Base-by-base conservation (phyloP, 2,888 invertebrate species). In the Dyspetes luteomarginatus region DNA sequence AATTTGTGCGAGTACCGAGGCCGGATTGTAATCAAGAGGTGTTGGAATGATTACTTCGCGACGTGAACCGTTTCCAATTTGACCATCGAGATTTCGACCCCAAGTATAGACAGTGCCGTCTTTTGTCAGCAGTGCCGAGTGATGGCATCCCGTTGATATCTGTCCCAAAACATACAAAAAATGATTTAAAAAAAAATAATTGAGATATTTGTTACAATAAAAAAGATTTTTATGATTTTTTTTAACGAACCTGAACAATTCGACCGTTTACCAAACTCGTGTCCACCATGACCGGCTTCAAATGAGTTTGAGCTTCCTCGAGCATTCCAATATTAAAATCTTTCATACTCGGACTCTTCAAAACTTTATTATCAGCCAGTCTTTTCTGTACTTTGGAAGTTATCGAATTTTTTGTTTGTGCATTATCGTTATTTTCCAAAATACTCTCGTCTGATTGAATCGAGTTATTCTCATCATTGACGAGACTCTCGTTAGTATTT, bases 61-160 rank as follows among this genome's bases (percentile, higher is more conserved):
- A 79, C 95, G 93, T 79, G 94, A 94, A 1, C 96, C 96, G 74
- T 95, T 95, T 19, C 97, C 97, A 69, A 98, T 93, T 90, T 98
- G 98, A 41, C 98, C 97, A 89, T 98, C 98, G 81, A 97, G 94
- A 92, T 97, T 98, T 82, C 97, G 94, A 1, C 98, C 98, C 97
- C 98, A 98, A 0, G 95, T 94, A 86, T 96, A 97, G 0, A 97
- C 91, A 4, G 94, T 93, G 3, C 96, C 96, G 67, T 94, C 93
- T 68, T 94, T 94, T 50, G 96, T 95, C 62, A 97, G 90, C 65
- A 97, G 92, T 48, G 95, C 95, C 45, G 96, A 96, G 91, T 98
- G 98, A 89, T 97, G 96, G 92, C 97, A 96, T 0, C 98, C 98
- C 75, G 96, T 95, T 50, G 96, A 89, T 85, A 92, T 88, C 90